A percentile compares a stretch with the other conserved stretches of the same genome.
These are phyloP conservation scores for Aphelinus certus DNA, from an alignment of 1,140 invertebrate species.

Conservation along the genomic window DNA sequence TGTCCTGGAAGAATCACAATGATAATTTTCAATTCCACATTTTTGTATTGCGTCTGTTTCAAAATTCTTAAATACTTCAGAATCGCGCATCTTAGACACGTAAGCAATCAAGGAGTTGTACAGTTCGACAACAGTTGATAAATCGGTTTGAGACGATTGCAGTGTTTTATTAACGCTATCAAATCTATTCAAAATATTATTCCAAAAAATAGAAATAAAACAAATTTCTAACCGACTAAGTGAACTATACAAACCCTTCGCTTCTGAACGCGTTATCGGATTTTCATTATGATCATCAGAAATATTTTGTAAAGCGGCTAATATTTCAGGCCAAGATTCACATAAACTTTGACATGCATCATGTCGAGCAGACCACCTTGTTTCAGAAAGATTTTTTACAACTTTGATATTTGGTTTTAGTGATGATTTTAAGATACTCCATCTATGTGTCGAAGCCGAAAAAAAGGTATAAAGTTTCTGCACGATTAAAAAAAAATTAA, in stretches of 20 bases:
- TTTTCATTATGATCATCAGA: conserved; percentile 13
- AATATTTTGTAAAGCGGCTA: conserved; percentile 4
- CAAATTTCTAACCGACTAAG: conserved; percentile 7
- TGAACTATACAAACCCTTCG: background rate
- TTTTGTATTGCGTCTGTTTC: conserved; percentile 2
- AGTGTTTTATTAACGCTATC: conserved; percentile 9
- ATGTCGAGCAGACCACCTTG: conserved; percentile 19
- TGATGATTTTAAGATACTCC: conserved; percentile 15
- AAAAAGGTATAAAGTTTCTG: conserved; percentile 36
- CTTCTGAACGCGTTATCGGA: background rate
- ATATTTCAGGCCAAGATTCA: background rate
- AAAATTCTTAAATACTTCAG: conserved; percentile 8
- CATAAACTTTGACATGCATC: conserved; percentile 13
- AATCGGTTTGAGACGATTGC: conserved; percentile 2
- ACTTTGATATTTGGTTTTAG: conserved; percentile 24
- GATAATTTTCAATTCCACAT: background rate
- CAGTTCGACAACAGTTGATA: background rate
- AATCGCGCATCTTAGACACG: background rate
- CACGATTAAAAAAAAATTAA: conserved; percentile 36
- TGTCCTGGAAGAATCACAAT: background rate
- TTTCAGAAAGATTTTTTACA: conserved; percentile 18
- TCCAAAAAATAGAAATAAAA: conserved; percentile 14
- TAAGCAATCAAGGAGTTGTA: background rate
- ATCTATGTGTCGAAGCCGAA: conserved; percentile 29
- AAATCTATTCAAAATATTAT: conserved; percentile 7